Percentiles rank a stretch among this genome's conserved stretches.
These are phyloP conservation scores for Corythaixoides concolor DNA, from an alignment of 2,113 vertebrate genomes.

Conservation along the genomic window DNA sequence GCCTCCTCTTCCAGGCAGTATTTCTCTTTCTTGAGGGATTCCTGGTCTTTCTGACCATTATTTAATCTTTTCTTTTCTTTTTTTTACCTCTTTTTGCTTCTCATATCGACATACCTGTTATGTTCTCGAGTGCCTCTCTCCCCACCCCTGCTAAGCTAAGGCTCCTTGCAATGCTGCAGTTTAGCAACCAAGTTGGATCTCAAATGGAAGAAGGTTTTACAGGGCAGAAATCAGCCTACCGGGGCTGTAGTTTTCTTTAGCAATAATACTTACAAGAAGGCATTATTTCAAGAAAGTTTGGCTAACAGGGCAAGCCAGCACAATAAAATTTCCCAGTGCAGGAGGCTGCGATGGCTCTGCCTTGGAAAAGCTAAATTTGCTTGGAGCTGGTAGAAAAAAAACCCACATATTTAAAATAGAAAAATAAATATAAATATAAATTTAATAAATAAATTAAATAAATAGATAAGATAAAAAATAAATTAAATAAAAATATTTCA, in stretches of 20 bases:
- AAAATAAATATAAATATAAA: too few species aligned
- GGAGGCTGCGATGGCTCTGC: background rate
- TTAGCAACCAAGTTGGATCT: background rate
- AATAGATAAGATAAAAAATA: too few species aligned
- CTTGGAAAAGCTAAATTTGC: background rate
- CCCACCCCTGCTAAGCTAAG: background rate
- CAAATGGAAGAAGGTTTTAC: background rate
- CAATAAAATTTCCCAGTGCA: background rate
- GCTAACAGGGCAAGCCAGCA: background rate
- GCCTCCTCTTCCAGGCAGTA: background rate
- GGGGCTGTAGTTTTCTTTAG: background rate
- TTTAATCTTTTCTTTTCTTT: background rate
- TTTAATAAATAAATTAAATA: too few species aligned
- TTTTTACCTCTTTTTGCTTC: accelerated
- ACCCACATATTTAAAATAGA: background rate
- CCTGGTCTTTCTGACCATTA: background rate
- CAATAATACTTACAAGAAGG: background rate
- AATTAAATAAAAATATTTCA: background rate
- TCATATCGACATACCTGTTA: accelerated
- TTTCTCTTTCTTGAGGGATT: background rate
- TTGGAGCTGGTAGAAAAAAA: background rate
- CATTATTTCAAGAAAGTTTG: background rate
- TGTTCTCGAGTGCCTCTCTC: background rate
- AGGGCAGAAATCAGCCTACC: background rate
- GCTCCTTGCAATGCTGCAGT: background rate